Conservation (phyloP, 2,888 invertebrate species). For the Euplexia lucipara region DNA sequence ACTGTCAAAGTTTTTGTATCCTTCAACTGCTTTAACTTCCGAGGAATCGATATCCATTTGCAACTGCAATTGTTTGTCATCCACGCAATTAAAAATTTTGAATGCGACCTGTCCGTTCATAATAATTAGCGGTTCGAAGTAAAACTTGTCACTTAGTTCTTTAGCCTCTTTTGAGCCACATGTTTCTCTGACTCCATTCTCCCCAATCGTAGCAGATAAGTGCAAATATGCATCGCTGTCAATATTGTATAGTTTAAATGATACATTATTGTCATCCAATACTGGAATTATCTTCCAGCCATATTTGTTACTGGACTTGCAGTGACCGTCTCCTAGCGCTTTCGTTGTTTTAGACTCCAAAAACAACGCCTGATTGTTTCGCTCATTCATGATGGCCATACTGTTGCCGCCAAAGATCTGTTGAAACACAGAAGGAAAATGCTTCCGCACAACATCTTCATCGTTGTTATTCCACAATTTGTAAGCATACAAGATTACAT, state of each 20-base stretch:
- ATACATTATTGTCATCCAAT: constrained; percentile 6
- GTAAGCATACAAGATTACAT: constrained; percentile 11
- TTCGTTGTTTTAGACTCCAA: constrained; percentile 1
- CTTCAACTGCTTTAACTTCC: neutral
- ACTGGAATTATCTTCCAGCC: constrained; percentile 28
- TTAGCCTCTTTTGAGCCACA: constrained; percentile 1
- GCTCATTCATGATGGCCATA: constrained; percentile 14
- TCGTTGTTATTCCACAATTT: constrained; percentile 27
- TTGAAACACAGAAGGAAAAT: constrained; percentile 32
- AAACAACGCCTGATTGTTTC: constrained; percentile 24
- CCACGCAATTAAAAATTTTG: constrained; percentile 9
- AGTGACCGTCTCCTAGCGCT: neutral
- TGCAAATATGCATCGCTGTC: constrained; percentile 14
- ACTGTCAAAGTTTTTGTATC: neutral
- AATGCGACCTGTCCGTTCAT: constrained; percentile 27
- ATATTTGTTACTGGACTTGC: constrained; percentile 8
- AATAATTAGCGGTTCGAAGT: constrained; percentile 21
- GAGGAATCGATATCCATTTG: neutral
- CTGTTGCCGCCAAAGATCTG: constrained; percentile 26
- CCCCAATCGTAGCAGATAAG: neutral
- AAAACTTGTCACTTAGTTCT: constrained; percentile 18
- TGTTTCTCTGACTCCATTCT: neutral
- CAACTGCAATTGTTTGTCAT: constrained; percentile 1
- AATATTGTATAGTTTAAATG: constrained; percentile 29
- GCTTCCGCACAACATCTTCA: constrained; percentile 14